These are phyloP conservation scores for Phataginus tetradactyla DNA, from an alignment of 2,797 vertebrate species.

Conservation along the genomic window DNA sequence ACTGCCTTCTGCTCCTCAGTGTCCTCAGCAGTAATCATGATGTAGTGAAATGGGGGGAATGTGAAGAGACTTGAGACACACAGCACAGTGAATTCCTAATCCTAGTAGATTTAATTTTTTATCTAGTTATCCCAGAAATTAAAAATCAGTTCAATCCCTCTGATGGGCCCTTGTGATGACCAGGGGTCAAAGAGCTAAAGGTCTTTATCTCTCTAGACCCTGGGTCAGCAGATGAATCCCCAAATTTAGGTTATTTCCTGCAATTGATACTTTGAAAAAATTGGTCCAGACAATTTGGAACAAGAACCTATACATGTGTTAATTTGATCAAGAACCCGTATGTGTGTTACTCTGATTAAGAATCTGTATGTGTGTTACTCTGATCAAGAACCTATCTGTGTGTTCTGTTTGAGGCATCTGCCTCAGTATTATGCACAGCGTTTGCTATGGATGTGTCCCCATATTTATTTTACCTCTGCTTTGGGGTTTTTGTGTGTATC, in stretches of 20 bases:
- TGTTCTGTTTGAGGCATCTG: background rate
- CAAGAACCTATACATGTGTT: background rate
- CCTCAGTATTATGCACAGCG: background rate
- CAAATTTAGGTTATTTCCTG: background rate
- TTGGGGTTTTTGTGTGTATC: background rate
- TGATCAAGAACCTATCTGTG: background rate
- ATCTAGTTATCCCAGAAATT: background rate
- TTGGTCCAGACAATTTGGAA: background rate
- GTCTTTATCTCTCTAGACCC: background rate
- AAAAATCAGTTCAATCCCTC: background rate
- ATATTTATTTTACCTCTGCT: background rate
- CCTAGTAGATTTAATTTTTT: background rate
- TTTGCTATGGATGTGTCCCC: background rate
- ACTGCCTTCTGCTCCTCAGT: background rate
- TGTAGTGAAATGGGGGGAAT: background rate
- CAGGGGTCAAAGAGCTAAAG: background rate
- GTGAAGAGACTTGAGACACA: background rate
- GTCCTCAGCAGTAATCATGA: background rate
- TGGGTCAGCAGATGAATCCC: background rate
- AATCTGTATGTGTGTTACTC: background rate
- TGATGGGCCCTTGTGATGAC: background rate
- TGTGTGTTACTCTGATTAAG: background rate
- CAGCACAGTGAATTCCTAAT: background rate
- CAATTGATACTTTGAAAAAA: background rate
- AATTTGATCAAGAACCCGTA: background rate